A percentile compares a stretch with the other conserved stretches of the same genome.
Conservation (phyloP, 2,797 vertebrate species). For the Catostomus latipinnis region DNA sequence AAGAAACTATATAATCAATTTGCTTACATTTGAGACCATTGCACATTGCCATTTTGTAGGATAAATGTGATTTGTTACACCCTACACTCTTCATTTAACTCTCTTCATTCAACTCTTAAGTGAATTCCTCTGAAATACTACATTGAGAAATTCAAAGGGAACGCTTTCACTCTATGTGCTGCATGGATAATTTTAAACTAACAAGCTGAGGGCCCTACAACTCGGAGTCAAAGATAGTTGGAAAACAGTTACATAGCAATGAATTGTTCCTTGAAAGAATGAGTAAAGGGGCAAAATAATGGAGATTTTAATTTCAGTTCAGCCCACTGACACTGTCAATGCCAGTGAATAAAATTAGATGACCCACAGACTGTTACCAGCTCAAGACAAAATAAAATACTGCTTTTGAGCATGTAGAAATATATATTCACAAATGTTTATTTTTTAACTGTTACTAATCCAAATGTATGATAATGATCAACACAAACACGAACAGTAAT, state of each 20-base stretch:
- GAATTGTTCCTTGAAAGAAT: slow-evolving; percentile 21
- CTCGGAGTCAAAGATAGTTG: slow-evolving; percentile 6
- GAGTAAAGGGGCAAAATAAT: slow-evolving; percentile 24
- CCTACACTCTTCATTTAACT: background rate
- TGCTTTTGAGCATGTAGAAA: slow-evolving; percentile 1
- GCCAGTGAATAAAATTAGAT: slow-evolving; percentile 28
- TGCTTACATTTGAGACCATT: no score
- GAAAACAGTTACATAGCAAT: slow-evolving; percentile 36
- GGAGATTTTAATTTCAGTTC: slow-evolving; percentile 22
- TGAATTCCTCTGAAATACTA: background rate
- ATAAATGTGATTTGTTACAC: background rate
- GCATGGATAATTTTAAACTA: slow-evolving; percentile 32
- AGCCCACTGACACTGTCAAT: slow-evolving; percentile 14
- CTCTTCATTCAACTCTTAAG: background rate
- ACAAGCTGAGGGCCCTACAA: slow-evolving; percentile 32
- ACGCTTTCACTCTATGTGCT: slow-evolving; percentile 17
- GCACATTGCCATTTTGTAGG: no score
- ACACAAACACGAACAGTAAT: no score
- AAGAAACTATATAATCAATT: no score
- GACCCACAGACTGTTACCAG: slow-evolving; percentile 17
- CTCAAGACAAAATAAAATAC: slow-evolving; percentile 1
- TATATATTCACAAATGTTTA: background rate
- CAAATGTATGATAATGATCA: background rate
- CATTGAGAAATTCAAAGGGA: slow-evolving; percentile 18
- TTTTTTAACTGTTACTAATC: background rate